Evolutionary conservation across 2,888 invertebrate species (phyloP).

Genomic region (Liposcelis brunnea): DNA sequence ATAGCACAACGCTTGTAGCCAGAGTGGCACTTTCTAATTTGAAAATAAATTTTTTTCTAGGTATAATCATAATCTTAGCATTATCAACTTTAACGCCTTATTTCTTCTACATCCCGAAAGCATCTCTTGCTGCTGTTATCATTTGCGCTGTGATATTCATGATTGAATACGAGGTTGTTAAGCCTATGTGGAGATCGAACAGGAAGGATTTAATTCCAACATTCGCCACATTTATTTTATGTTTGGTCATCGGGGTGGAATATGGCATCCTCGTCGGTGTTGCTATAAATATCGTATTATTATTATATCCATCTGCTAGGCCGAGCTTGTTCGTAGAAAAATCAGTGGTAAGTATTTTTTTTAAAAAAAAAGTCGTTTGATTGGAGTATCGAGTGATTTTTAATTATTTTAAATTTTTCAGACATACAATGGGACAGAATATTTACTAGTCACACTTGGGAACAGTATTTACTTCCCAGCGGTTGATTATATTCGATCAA

Average conservation of each 20-base stretch:
- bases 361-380: not conserved
- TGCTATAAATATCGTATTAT: slow-evolving; percentile 54
- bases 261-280: slow-evolving; percentile 73
- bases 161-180: slow-evolving; percentile 77
- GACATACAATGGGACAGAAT: slow-evolving; percentile 50
- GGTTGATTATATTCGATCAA: slow-evolving; percentile 62
- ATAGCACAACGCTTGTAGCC: too few species aligned
- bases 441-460: slow-evolving; percentile 58
- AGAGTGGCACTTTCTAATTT: too few species aligned
- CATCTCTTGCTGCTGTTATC: slow-evolving; percentile 79
- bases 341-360: slow-evolving; percentile 34
- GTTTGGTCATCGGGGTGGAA: slow-evolving; percentile 68
- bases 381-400: not conserved
- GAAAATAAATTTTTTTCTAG: slow-evolving; percentile 26
- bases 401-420: slow-evolving; percentile 24
- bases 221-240: slow-evolving; percentile 64
- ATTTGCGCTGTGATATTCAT: slow-evolving; percentile 90
- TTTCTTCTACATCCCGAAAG: slow-evolving; percentile 78
- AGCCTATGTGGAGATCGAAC: slow-evolving; percentile 70
- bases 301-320: slow-evolving; percentile 65
- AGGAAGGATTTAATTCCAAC: slow-evolving; percentile 65
- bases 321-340: slow-evolving; percentile 59
- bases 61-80: slow-evolving; percentile 62
- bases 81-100: slow-evolving; percentile 75
- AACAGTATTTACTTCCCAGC: slow-evolving; percentile 72